Evolutionary conservation across 2,888 invertebrate genomes (phyloP).

Genomic region (Phengaris arion): DNA sequence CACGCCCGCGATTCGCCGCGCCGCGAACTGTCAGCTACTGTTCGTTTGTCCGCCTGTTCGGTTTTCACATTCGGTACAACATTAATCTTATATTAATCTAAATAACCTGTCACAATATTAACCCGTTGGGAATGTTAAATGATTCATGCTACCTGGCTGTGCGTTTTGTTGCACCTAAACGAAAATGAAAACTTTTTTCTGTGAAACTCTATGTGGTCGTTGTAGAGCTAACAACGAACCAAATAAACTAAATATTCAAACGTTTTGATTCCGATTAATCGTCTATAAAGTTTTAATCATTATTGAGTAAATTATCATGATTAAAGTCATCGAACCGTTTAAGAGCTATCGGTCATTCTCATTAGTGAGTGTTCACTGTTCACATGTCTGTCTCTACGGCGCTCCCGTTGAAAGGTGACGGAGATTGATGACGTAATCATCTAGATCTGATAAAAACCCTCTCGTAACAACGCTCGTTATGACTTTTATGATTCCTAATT

Average conservation of each 20-base stretch:
- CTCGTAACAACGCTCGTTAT: constrained; percentile 34
- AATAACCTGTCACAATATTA: constrained; percentile 25
- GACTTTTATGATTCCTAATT: constrained; percentile 28
- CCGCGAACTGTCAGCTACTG: constrained; percentile 66
- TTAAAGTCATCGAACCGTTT: not conserved
- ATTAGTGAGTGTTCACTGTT: not conserved
- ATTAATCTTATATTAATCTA: constrained; percentile 29
- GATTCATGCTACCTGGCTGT: not conserved
- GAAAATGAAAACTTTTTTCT: not conserved
- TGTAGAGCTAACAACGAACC: not conserved
- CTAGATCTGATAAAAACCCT: constrained; percentile 63
- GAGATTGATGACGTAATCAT: constrained; percentile 78
- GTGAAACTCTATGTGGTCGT: not conserved
- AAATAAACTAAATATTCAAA: not conserved
- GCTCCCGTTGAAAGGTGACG: constrained; percentile 73
- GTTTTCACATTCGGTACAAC: constrained; percentile 26
- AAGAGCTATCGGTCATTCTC: not conserved
- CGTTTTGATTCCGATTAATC: not conserved
- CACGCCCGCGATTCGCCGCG: constrained; percentile 57
- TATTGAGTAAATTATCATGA: not conserved
- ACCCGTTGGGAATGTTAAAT: constrained; percentile 17
- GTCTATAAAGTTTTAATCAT: not conserved
- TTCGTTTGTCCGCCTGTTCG: constrained; percentile 43
- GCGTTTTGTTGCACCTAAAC: constrained; percentile 9
- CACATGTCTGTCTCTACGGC: constrained; percentile 33